These are phyloP conservation scores for Scopus umbretta DNA, from an alignment of 2,113 vertebrate genomes.

Conservation along the genomic window DNA sequence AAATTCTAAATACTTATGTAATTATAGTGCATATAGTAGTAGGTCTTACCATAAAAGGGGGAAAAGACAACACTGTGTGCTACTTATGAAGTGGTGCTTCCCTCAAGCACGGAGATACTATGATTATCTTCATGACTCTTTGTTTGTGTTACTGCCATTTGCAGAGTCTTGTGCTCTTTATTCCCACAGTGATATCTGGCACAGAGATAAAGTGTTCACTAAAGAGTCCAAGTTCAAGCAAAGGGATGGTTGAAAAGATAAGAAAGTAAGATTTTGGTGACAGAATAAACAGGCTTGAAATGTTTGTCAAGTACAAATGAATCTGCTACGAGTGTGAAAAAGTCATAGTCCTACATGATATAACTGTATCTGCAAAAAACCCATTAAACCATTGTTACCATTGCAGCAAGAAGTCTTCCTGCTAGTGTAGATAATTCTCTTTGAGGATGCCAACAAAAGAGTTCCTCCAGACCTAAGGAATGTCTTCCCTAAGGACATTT, in stretches of 20 bases:
- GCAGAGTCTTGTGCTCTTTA: not conserved
- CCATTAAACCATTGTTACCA: not conserved
- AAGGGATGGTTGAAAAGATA: not conserved
- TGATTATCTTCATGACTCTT: slow-evolving; percentile 11
- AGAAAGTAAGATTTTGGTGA: not conserved
- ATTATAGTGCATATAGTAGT: not conserved
- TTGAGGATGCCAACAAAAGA: not conserved
- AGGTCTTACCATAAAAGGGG: not conserved
- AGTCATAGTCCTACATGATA: not conserved
- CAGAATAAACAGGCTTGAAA: not conserved
- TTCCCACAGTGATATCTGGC: not conserved
- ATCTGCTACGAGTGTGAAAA: not conserved
- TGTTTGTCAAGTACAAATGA: not conserved
- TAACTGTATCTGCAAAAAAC: not conserved
- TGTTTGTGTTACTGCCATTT: not conserved
- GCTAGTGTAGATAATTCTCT: not conserved
- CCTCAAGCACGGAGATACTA: not conserved
- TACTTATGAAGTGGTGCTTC: not conserved
- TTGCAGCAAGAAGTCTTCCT: not conserved
- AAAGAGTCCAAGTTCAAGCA: not conserved
- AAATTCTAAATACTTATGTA: not conserved
- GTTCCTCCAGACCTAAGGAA: not conserved
- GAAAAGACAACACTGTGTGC: not conserved
- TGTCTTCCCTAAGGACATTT: not conserved
- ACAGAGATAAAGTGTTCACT: not conserved